Conservation (phyloP, 1,140 invertebrate genomes). For the Drosophila burlai region DNA sequence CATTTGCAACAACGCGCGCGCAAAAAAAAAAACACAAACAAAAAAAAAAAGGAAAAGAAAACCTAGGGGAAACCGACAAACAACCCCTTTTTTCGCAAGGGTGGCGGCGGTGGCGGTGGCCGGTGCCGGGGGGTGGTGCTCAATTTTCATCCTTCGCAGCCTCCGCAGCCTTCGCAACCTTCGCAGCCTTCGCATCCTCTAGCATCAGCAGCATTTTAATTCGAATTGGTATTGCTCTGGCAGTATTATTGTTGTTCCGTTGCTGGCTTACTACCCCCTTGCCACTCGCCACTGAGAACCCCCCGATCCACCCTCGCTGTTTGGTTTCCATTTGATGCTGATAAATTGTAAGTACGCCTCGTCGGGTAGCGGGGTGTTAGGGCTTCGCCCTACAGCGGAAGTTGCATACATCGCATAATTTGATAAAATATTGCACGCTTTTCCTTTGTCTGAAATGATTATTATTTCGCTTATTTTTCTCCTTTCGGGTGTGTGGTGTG, state of each 20-base stretch:
- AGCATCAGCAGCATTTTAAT: slow-evolving; percentile 76
- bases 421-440: slow-evolving; percentile 79
- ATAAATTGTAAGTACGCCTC: slow-evolving; percentile 78
- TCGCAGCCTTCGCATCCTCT: slow-evolving; percentile 8
- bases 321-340: slow-evolving; percentile 83
- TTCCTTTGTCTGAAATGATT: slow-evolving; percentile 63
- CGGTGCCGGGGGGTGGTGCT: slow-evolving; percentile 43
- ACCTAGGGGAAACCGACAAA: slow-evolving; percentile 50
- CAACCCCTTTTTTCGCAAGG: slow-evolving; percentile 62
- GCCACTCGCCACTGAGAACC: not conserved
- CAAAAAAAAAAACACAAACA: slow-evolving; percentile 26
- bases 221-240: slow-evolving; percentile 77
- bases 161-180: slow-evolving; percentile 10
- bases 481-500: slow-evolving; percentile 8
- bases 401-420: slow-evolving; percentile 79
- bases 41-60: slow-evolving; percentile 14
- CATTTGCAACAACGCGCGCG: slow-evolving; percentile 68
- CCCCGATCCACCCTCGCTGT: slow-evolving; percentile 48
- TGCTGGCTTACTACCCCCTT: slow-evolving; percentile 35
- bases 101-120: slow-evolving; percentile 4
- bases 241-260: slow-evolving; percentile 74
- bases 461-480: slow-evolving; percentile 41
- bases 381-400: slow-evolving; percentile 54
- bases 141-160: slow-evolving; percentile 34
- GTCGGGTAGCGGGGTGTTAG: slow-evolving; percentile 66